Evolutionary conservation across 2,797 vertebrate species (phyloP), one percentile per base, ranked within the genome.

Genomic region (Corythornis leucogaster): DNA sequence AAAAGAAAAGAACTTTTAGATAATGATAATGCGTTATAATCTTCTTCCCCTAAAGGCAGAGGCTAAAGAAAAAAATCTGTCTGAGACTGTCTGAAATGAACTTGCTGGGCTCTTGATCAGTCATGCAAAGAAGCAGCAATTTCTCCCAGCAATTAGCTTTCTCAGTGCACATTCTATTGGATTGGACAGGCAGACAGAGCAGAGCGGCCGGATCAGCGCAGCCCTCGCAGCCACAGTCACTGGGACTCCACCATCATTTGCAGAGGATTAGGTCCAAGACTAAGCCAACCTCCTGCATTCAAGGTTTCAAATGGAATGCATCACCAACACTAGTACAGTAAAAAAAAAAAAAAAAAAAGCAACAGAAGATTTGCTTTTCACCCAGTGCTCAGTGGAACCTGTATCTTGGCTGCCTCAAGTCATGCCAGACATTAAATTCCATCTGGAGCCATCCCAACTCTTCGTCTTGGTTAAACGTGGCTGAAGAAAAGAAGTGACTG

Each of bases 61-160:
- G 95, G 95, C 95, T 97, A 97, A 98, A 97, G 96, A 94, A 97
- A 40, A 40, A 97, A 97, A 96, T 93, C 97, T 98, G 97, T 98
- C 97, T 97, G 96, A 98, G 94, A 98, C 98, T 96, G 96, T 97
- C 97, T 98, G 97, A 98, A 98, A 97, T 98, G 97, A 98, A 98
- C 97, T 97, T 95, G 96, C 95, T 96, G 59, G 7, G 94, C 97
- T 98, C 97, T 98, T 97, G 97, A 98, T 98, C 98, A 97, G 97
- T 98, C 97, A 97, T 97, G 97, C 97, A 97, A 95, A 97, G 70
- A 95, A 96, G 92, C 89, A 97, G 97, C 97, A 97, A 98, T 97
- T 97, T 98, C 97, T 98, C 95, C 97, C 96, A 98, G 97, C 93
- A 98, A 98, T 98, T 98, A 97, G 96, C 96, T 97, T 97, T 97